These are phyloP conservation scores for Chrysomela aeneicollis DNA, from an alignment of 2,888 invertebrate genomes.

Conservation along the genomic window DNA sequence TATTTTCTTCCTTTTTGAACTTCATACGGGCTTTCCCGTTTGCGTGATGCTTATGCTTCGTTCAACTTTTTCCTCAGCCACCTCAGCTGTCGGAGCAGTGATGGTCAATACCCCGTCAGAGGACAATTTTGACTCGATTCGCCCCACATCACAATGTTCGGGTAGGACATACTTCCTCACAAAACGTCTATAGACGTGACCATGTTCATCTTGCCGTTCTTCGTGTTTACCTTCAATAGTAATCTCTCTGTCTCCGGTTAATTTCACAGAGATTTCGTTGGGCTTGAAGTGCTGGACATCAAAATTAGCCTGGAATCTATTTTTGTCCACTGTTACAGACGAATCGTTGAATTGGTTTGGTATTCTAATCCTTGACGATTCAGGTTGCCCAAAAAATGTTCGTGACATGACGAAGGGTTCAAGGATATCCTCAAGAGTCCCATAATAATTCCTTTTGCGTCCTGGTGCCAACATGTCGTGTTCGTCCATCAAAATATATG, in stretches of 20 bases:
- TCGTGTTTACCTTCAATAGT: slow-evolving; percentile 36
- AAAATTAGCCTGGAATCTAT: slow-evolving; percentile 34
- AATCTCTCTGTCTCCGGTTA: slow-evolving; percentile 28
- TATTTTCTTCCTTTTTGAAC: slow-evolving; percentile 1
- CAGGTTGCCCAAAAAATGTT: slow-evolving; percentile 17
- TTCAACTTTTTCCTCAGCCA: slow-evolving; percentile 15
- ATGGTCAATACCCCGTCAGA: slow-evolving; percentile 34
- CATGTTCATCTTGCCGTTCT: slow-evolving; percentile 36
- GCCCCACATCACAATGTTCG: slow-evolving; percentile 29
- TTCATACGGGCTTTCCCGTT: slow-evolving; percentile 27
- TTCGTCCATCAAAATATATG: slow-evolving; percentile 26
- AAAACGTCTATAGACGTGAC: slow-evolving; percentile 34
- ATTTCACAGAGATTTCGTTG: slow-evolving; percentile 33
- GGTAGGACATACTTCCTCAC: slow-evolving; percentile 34
- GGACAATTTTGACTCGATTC: slow-evolving; percentile 32
- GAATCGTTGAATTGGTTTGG: slow-evolving; percentile 3
- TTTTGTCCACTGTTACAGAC: slow-evolving; percentile 21
- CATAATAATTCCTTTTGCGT: slow-evolving; percentile 1
- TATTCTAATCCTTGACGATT: slow-evolving; percentile 8
- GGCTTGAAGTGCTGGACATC: slow-evolving; percentile 38
- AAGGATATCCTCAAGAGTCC: slow-evolving; percentile 8
- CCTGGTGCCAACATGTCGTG: slow-evolving; percentile 12
- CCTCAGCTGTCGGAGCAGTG: slow-evolving; percentile 24
- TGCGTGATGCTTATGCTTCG: slow-evolving; percentile 28
- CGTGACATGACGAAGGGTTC: slow-evolving; percentile 10